Evolutionary conservation across 2,113 vertebrate genomes (phyloP), one percentile per base, ranked within the genome.

Genomic region (Poecilia latipinna): DNA sequence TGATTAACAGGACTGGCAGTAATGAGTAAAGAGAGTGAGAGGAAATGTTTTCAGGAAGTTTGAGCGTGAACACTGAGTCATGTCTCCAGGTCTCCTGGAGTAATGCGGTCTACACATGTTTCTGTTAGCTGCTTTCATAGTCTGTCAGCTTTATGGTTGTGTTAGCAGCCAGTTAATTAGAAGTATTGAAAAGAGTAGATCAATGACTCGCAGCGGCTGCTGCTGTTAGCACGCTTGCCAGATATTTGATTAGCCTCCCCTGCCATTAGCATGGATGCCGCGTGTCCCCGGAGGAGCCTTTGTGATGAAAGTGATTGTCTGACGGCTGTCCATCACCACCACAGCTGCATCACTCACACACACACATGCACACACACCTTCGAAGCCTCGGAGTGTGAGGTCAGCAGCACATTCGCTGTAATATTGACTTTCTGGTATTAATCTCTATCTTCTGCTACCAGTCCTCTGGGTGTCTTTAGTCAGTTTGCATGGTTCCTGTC

Each of bases 391-490:
- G n/a, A 19, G 13, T 44, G 29, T 4, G n/a, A 61, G 42, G 35
- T 29, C 42, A 26, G 68, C 67, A 61, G 35, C 42, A 74, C 80
- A 67, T 80, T 66, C 70, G 33, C 44, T 68, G 29, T 68, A 65
- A 87, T 73, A 68, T 84, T 77, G 74, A 80, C 75, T 15, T 8
- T 4, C 6, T 48, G 3, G 74, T 86, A 91, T 89, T 93, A 89
- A 89, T 90, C 78, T 88, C 29, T 68, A 71, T 88, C 82, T 83
- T 61, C 68, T 70, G 89, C 87, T 90, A 91, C 73, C 85, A 80
- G 86, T 94, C 93, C 92, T 90, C 54, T 82, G 93, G 92, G 92
- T 82, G 87, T 92, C 88, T 94, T 94, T 93, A 93, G 86, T 89
- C 86, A 89, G 85, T 74, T 81, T 80, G 86, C 78, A 44, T 93